Evolutionary conservation across 2,797 vertebrate genomes (phyloP), one percentile per base, ranked within the genome.

Genomic region (Pygocentrus nattereri): DNA sequence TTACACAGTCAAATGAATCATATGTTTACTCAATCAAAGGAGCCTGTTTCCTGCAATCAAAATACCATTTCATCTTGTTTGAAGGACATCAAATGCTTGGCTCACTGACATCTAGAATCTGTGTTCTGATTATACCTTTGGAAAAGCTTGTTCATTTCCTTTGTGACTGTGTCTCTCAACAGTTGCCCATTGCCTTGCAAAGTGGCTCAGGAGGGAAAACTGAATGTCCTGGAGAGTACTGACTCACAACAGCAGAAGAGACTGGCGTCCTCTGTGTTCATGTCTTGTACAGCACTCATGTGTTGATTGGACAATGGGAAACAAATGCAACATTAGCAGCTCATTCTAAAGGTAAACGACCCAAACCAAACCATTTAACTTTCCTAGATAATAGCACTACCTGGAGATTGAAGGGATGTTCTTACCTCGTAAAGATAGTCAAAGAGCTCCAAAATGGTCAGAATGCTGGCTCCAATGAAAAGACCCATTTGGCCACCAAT

Each of bases 401-500:
- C 30, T 72, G 19, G 41, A 62, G 23, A 64, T 16, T 10, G 47
- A 3, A 13, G n/a, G 50, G n/a, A 23, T 3, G n/a, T 58, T 23
- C 93, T 94, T 91, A 99, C 98, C 97, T 99, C 98, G 1, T 99
- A 99, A 71, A 97, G 95, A 27, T 99, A 99, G 92, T 99, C 98
- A 18, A 99, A 98, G 75, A 99, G 95, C 88, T 99, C 98, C 72
- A 99, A 95, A 75, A 99, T 95, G 0, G 98, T 99, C 82, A 99
- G 95, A 90, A 99, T 96, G 76, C 98, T 99, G 90, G 98, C 98
- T n/a, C 98, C 98, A 0, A 99, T 99, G 90, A 99, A 99, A 76
- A 99, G 94, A 30, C 98, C 98, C 98, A 99, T 99, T 93, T 99
- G 98, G 84, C 98, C 98, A 21, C 98, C 98, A 0, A 99, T 99